Base-by-base conservation (phyloP, 2,888 invertebrate genomes). In the Corythucha ciliata region DNA sequence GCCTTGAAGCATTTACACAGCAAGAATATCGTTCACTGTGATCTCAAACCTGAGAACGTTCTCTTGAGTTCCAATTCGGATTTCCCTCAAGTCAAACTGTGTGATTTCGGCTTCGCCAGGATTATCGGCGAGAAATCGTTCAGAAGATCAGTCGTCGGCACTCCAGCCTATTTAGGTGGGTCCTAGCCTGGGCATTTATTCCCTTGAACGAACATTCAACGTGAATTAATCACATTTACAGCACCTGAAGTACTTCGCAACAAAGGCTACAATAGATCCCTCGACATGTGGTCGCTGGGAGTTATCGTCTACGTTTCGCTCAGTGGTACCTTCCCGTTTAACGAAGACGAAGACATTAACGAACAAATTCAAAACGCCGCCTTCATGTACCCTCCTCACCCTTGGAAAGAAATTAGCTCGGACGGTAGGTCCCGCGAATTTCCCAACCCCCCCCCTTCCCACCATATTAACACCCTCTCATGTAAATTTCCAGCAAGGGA, bases 241-340 rank as follows among this genome's bases (percentile, higher is more conserved):
- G 97, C 98, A 16, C 98, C 98, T 0, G 96, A 98, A 71, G 97
- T 98, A 8, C 74, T 98, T 32, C 81, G 96, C 59, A 96, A 97
- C 72, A 97, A 97, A 70, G 96, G 97, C 26, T 98, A 98, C 73
- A 99, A 98, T 71, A 80, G 97, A 2, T 96, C 96, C 0, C 72
- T 98, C 65, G 98, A 98, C 71, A 98, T 98, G 97, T 98, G 97
- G 98, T 94, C 93, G 64, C 96, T 97, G 44, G 98, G 98, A 25
- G 98, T 98, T 2, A 97, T 98, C 62, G 85, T 98, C 58, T 98
- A 98, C 71, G 98, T 98, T 45, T 94, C 94, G 57, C 75, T 98
- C 39, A 94, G 94, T 63, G 98, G 97, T 57, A 98, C 97, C 0
- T 98, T 98, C 72, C 97, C 97, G 26, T 98, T 98, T 73, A 98